A percentile compares a stretch with the other conserved stretches of the same genome.
These are phyloP conservation scores for Phylloscopus trochilus DNA, from an alignment of 2,113 vertebrate species.

Conservation along the genomic window DNA sequence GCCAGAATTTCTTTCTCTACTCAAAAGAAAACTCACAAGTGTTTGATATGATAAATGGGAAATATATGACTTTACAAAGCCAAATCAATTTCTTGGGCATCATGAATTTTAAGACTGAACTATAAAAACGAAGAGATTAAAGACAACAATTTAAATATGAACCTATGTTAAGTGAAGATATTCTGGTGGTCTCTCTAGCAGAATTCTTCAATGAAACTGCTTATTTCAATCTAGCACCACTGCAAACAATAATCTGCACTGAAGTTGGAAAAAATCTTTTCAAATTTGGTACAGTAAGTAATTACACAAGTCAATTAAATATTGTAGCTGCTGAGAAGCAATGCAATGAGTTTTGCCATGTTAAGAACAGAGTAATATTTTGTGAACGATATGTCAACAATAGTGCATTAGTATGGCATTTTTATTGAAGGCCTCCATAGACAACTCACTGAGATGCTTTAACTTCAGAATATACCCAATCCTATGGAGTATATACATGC, in stretches of 20 bases:
- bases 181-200: neutral
- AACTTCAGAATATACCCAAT: neutral
- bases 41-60: neutral
- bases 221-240: neutral
- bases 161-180: neutral
- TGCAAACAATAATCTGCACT: neutral
- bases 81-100: neutral
- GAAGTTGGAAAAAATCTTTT: neutral
- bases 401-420: neutral
- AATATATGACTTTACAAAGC: neutral
- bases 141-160: neutral
- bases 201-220: neutral
- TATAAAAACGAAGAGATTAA: neutral
- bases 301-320: neutral
- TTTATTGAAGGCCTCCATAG: neutral
- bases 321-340: neutral
- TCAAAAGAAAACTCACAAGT: neutral
- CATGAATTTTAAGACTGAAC: neutral
- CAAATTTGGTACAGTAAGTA: neutral
- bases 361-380: neutral
- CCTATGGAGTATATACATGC: neutral
- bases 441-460: neutral
- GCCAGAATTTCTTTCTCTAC: neutral
- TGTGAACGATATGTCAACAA: neutral
- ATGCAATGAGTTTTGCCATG: neutral